phyloP scores from a whole-genome alignment of 1,140 invertebrate species.

The Riptortus pedestris region DNA sequence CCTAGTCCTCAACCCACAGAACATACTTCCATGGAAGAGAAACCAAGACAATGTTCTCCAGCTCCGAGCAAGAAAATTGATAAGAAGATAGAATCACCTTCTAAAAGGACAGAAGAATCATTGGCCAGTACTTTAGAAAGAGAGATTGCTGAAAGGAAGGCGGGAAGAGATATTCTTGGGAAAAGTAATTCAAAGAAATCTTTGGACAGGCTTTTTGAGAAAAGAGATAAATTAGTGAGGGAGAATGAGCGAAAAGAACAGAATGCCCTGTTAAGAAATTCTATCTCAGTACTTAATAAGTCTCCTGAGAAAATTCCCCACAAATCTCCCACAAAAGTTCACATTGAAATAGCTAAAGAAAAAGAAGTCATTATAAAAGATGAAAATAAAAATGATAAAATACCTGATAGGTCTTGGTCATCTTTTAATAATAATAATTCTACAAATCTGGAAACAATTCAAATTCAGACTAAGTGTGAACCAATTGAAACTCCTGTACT shows the following conservation, averaged over 20 bases:
- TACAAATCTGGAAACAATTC: background rate
- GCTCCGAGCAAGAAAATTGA: conserved; percentile 58
- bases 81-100: conserved; percentile 41
- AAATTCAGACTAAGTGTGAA: background rate
- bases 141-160: conserved; percentile 32
- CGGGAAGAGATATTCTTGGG: conserved; percentile 23
- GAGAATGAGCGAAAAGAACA: conserved; percentile 27
- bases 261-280: conserved; percentile 19
- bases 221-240: conserved; percentile 29
- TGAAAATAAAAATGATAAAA: conserved; percentile 26
- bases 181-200: conserved; percentile 31
- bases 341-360: conserved; percentile 22
- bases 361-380: conserved; percentile 24
- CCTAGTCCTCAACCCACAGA: conserved; percentile 32
- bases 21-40: conserved; percentile 34
- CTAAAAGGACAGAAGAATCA: conserved; percentile 24
- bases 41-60: conserved; percentile 41
- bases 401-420: background rate
- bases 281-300: conserved; percentile 26
- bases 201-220: conserved; percentile 31
- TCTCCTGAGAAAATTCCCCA: conserved; percentile 22
- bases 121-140: conserved; percentile 29
- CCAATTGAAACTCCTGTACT: background rate
- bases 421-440: background rate
- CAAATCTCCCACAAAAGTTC: conserved; percentile 16